These are phyloP conservation scores for Gallinago stenura DNA, from an alignment of 2,797 vertebrate species.

Conservation along the genomic window DNA sequence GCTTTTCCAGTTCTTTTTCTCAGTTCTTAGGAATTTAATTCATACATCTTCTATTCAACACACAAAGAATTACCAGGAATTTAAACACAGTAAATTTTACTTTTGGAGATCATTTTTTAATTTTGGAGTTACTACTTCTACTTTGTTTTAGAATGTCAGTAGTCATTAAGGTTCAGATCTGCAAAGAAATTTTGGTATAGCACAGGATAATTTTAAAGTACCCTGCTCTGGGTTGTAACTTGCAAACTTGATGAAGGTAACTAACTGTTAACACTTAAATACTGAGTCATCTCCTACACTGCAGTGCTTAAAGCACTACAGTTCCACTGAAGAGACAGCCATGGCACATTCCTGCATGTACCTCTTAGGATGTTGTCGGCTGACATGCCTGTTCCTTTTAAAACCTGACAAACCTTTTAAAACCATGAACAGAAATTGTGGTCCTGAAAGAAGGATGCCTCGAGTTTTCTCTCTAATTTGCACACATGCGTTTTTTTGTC, in stretches of 20 bases:
- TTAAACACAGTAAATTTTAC: not conserved
- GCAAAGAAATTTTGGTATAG: not conserved
- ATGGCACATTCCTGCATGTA: not conserved
- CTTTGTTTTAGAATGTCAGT: not conserved
- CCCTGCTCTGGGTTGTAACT: not conserved
- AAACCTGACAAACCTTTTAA: not conserved
- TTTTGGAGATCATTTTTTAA: not conserved
- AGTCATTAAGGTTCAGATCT: not conserved
- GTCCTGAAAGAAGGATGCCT: not conserved
- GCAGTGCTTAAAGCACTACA: not conserved
- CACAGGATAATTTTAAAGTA: not conserved
- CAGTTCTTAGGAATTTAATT: not conserved
- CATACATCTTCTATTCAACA: not conserved
- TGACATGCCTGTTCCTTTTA: not conserved
- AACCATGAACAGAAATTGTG: not conserved
- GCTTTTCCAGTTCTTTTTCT: not conserved
- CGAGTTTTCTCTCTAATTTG: not conserved
- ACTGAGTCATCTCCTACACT: not conserved
- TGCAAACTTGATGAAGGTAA: not conserved
- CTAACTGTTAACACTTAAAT: not conserved
- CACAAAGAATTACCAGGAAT: not conserved
- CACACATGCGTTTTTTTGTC: not conserved
- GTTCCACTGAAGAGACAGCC: not conserved
- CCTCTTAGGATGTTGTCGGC: not conserved
- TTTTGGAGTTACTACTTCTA: not conserved